These are phyloP conservation scores for Pterostichus madidus DNA, from an alignment of 2,888 invertebrate genomes.

Conservation along the genomic window DNA sequence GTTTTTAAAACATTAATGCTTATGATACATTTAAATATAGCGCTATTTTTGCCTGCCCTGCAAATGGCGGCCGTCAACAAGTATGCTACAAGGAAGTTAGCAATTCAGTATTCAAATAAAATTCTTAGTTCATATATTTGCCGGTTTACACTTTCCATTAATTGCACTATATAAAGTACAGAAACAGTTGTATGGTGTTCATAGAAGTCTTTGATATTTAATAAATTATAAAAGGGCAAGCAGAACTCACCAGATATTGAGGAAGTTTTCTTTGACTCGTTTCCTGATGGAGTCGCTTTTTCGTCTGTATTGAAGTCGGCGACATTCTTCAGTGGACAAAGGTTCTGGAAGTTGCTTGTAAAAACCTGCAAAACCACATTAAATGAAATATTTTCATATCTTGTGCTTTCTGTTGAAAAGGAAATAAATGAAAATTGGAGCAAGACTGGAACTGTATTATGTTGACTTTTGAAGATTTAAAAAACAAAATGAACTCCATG, in stretches of 20 bases:
- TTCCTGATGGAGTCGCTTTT: conserved; percentile 81
- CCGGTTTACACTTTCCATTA: too few relatives aligned
- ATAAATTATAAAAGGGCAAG: conserved; percentile 46
- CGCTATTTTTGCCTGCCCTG: too few relatives aligned
- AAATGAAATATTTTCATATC: conserved; percentile 4
- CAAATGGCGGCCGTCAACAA: too few relatives aligned
- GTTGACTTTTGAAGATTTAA: neutral
- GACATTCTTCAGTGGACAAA: conserved; percentile 79
- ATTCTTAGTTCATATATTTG: too few relatives aligned
- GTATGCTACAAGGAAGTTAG: too few relatives aligned
- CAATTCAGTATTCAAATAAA: too few relatives aligned
- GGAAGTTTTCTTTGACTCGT: conserved; percentile 81
- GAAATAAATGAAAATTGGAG: neutral
- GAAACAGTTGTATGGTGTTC: neutral
- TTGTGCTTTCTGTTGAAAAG: neutral
- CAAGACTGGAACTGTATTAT: conserved; percentile 4
- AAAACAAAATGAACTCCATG: too few relatives aligned
- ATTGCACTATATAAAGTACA: neutral
- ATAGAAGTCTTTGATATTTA: conserved; percentile 51
- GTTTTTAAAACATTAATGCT: too few relatives aligned
- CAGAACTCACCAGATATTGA: conserved; percentile 80
- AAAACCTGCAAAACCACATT: conserved; percentile 77
- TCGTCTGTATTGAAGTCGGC: conserved; percentile 80
- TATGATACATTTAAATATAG: too few relatives aligned
- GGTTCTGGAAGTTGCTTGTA: conserved; percentile 82